phyloP scores from a whole-genome alignment of 2,113 vertebrate species.

The Megaleporinus macrocephalus region DNA sequence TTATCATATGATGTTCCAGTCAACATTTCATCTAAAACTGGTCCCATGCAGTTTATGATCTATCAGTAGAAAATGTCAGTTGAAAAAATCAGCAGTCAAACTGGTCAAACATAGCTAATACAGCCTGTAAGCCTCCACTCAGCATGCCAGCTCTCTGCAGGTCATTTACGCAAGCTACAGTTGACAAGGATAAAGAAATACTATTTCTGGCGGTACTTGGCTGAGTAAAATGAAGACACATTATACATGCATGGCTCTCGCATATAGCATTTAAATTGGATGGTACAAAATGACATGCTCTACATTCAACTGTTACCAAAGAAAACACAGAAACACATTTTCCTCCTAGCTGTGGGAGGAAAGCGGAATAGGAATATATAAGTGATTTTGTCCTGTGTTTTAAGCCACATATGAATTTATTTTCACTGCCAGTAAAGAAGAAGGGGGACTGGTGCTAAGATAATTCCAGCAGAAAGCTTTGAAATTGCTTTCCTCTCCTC shows the following conservation, averaged over 20 bases:
- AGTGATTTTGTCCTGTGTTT: conserved; percentile 45
- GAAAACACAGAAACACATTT: conserved; percentile 37
- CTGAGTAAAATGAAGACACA: conserved; percentile 57
- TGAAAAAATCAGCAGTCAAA: background rate
- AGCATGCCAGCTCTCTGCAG: background rate
- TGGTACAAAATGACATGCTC: conserved; percentile 63
- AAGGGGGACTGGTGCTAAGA: conserved; percentile 24
- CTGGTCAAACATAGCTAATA: background rate
- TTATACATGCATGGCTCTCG: conserved; percentile 55
- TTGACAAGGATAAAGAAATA: conserved; percentile 36
- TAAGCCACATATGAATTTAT: conserved; percentile 36
- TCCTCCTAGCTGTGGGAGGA: conserved; percentile 22
- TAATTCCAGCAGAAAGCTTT: conserved; percentile 57
- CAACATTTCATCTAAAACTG: too few species aligned
- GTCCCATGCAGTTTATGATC: too few species aligned
- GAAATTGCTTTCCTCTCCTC: conserved; percentile 58
- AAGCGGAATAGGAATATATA: conserved; percentile 24
- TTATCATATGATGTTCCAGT: too few species aligned
- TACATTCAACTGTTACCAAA: conserved; percentile 62
- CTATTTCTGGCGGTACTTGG: conserved; percentile 40
- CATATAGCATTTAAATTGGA: conserved; percentile 56
- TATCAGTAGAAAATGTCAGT: background rate
- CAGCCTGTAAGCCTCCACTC: background rate
- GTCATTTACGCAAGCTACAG: conserved; percentile 16
- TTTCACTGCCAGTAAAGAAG: conserved; percentile 22